Conservation (phyloP, 2,113 vertebrate species). For the Cryptomyrus ogoouensis region DNA sequence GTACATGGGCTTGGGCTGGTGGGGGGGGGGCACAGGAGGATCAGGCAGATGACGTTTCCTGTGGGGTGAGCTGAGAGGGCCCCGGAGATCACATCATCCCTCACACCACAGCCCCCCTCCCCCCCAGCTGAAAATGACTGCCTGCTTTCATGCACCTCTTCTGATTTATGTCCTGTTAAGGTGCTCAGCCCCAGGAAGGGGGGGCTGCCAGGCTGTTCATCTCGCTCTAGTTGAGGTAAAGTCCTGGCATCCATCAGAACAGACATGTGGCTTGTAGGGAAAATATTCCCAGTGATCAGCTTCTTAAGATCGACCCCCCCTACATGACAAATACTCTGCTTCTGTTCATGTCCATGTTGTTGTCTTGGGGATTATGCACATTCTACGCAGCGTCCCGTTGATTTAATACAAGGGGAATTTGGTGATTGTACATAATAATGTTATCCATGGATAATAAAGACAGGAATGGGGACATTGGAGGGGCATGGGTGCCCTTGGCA, state of each 20-base stretch:
- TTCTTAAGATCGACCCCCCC: not conserved
- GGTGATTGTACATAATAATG: not conserved
- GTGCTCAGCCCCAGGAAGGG: not conserved
- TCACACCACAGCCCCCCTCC: not conserved
- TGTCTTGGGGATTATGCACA: not conserved
- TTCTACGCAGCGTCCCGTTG: not conserved
- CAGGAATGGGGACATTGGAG: not conserved
- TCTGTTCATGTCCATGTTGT: not conserved
- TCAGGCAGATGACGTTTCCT: not conserved
- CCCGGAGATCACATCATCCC: not conserved
- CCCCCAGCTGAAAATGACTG: not conserved
- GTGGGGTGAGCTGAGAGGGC: not conserved
- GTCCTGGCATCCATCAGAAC: conserved; percentile 2
- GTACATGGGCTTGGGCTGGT: not conserved
- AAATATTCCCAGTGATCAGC: not conserved
- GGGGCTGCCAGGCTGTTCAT: not conserved
- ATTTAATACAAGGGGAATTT: not conserved
- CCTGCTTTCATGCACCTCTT: not conserved
- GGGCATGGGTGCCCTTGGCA: not conserved
- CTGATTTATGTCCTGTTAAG: conserved; percentile 5
- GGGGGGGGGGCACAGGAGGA: not conserved
- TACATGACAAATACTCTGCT: not conserved
- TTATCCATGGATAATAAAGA: not conserved
- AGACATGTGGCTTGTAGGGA: not conserved
- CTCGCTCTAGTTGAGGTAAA: not conserved